Evolutionary conservation across 2,113 vertebrate genomes (phyloP), one percentile per base, ranked within the genome.

Genomic region (Genyomyrus donnyi): DNA sequence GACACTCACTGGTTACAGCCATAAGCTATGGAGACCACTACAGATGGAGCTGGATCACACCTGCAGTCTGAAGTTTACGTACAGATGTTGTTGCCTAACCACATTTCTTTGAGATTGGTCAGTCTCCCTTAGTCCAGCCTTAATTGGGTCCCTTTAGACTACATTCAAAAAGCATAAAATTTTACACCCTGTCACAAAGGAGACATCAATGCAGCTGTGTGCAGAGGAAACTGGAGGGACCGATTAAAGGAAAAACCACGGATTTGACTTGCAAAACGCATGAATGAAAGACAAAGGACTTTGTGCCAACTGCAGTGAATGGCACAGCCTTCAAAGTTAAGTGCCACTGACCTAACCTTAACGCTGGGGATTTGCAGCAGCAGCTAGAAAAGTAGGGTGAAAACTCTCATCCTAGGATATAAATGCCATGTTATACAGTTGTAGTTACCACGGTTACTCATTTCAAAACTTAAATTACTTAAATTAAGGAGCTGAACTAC

Each of bases 391-490:
- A 35, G 31, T 7, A 42, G 11, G 27, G 1, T 53, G 31, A 53
- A 21, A 9, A 52, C 50, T 53, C 31, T 50, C 48, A 86, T 50
- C 46, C 5, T 35, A 56, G 9, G 13, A 52, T 2, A n/a, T 86
- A 50, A 10, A 3, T 87, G 24, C n/a, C 11, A 4, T 56, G 27
- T 87, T 53, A 50, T 35, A 56, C 10, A 70, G n/a, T 70, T 56
- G 27, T 48, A 87, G 49, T 87, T 87, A 50, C 85, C 85, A 87
- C 50, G 50, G 85, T 87, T 56, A 87, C 85, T 85, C 3, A 46
- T 46, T 85, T 48, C 45, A 42, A 48, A 85, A 70, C 62, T 70
- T 70, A 31, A 27, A 48, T 84, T 27, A 35, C 85, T 87, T 87
- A 52, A 42, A 56, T 27, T 49, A 86, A 86, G 45, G 27, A 87